phyloP scores from a whole-genome alignment of 2,113 vertebrate genomes.

The Gymnorhina tibicen region DNA sequence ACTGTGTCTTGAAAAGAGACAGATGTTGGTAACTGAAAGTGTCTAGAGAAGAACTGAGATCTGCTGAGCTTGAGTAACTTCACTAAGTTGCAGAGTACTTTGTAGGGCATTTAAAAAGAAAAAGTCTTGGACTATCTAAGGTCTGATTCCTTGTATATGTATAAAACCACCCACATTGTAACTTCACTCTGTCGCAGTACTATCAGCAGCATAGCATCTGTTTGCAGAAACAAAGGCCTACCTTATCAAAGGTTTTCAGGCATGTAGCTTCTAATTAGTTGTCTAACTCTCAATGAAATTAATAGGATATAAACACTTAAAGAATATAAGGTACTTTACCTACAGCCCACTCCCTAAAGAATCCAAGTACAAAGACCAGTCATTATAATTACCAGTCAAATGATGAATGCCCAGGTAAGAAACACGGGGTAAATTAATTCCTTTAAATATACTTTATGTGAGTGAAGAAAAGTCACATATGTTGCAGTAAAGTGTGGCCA shows the following conservation, averaged over 20 bases:
- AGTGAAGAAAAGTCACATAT: not conserved
- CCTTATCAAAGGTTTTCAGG: slow-evolving; percentile 1
- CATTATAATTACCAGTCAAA: not conserved
- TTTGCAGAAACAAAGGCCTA: not conserved
- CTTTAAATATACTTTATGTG: not conserved
- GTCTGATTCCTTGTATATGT: not conserved
- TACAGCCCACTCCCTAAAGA: not conserved
- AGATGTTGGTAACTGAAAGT: not conserved
- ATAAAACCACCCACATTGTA: not conserved
- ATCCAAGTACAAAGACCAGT: not conserved
- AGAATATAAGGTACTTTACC: not conserved
- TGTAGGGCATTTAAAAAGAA: not conserved
- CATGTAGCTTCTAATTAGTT: not conserved
- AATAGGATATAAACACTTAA: not conserved
- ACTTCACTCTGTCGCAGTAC: not conserved
- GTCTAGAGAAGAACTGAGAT: not conserved
- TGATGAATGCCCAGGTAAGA: not conserved
- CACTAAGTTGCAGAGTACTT: not conserved
- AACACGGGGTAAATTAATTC: not conserved
- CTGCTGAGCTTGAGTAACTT: not conserved
- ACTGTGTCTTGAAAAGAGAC: not conserved
- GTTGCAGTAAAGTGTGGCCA: not conserved
- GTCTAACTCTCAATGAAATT: not conserved
- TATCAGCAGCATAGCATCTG: not conserved
- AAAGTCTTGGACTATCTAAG: not conserved